These are phyloP conservation scores for Anguilla rostrata DNA, from an alignment of 2,113 vertebrate species.

Conservation along the genomic window DNA sequence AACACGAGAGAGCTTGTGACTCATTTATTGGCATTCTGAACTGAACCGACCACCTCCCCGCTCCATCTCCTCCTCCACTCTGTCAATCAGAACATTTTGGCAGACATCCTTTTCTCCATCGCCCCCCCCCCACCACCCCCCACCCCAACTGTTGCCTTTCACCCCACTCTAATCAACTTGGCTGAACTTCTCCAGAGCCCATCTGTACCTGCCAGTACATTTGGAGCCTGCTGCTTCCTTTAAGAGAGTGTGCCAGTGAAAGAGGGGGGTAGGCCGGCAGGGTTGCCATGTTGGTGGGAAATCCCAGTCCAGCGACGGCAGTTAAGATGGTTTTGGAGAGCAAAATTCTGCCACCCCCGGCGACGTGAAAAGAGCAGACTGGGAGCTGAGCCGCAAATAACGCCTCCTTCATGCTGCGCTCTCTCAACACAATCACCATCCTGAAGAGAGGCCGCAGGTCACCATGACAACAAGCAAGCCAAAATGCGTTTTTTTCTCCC, in stretches of 20 bases:
- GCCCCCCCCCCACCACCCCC: too few relatives aligned
- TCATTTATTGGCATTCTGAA: not conserved
- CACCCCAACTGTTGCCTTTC: not conserved
- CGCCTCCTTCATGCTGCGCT: not conserved
- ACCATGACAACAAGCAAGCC: not conserved
- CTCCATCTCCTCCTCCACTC: not conserved
- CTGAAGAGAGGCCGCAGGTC: not conserved
- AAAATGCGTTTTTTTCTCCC: not conserved
- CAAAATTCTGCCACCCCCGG: not conserved
- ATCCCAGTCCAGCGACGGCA: not conserved
- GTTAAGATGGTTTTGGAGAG: not conserved
- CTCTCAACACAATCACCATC: not conserved
- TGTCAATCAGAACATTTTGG: not conserved
- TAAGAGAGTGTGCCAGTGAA: not conserved
- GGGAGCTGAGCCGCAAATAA: not conserved
- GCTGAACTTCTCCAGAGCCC: not conserved
- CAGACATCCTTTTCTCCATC: not conserved
- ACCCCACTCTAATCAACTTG: constrained; percentile 4
- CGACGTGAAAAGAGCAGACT: not conserved
- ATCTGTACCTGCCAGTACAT: not conserved
- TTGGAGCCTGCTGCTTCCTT: not conserved
- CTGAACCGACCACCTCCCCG: not conserved
- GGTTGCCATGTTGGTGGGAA: not conserved
- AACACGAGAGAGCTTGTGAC: not conserved
- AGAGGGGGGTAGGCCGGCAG: not conserved